Conservation (phyloP, 1,140 invertebrate genomes). For the Pomacea maculata region DNA sequence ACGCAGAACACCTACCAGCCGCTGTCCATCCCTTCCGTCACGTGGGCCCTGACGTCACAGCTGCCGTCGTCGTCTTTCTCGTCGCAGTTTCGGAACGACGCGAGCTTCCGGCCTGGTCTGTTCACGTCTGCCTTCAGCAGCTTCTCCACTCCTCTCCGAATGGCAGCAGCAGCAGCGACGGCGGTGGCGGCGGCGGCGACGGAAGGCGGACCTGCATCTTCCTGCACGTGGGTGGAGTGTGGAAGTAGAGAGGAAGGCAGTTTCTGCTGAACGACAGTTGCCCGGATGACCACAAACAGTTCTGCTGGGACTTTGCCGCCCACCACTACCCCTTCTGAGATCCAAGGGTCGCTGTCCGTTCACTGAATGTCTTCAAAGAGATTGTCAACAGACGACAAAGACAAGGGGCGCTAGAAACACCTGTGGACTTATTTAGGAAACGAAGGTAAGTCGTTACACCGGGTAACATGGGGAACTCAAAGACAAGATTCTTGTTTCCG, state of each 20-base stretch:
- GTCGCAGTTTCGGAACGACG: slow-evolving; percentile 19
- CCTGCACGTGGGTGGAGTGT: neutral
- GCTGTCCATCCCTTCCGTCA: slow-evolving; percentile 30
- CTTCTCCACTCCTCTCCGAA: neutral
- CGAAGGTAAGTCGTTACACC: too few species aligned
- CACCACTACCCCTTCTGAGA: too few species aligned
- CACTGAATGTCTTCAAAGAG: too few species aligned
- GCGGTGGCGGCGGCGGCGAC: neutral
- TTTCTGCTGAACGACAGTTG: neutral
- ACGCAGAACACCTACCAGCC: slow-evolving; percentile 31
- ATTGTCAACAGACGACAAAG: too few species aligned
- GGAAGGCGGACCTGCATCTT: neutral
- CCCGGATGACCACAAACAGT: too few species aligned
- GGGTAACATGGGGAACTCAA: too few species aligned
- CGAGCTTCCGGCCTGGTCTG: slow-evolving; percentile 14
- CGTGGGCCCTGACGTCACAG: slow-evolving; percentile 33
- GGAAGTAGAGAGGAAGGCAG: slow-evolving; percentile 14
- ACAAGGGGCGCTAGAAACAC: too few species aligned
- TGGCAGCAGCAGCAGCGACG: neutral
- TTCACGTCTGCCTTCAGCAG: slow-evolving; percentile 17
- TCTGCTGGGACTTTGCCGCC: too few species aligned
- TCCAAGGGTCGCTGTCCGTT: too few species aligned
- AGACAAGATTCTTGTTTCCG: too few species aligned
- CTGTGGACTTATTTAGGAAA: too few species aligned
- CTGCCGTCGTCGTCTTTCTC: slow-evolving; percentile 10